Evolutionary conservation across 2,888 invertebrate genomes (phyloP).

Genomic region (Euphydryas editha): DNA sequence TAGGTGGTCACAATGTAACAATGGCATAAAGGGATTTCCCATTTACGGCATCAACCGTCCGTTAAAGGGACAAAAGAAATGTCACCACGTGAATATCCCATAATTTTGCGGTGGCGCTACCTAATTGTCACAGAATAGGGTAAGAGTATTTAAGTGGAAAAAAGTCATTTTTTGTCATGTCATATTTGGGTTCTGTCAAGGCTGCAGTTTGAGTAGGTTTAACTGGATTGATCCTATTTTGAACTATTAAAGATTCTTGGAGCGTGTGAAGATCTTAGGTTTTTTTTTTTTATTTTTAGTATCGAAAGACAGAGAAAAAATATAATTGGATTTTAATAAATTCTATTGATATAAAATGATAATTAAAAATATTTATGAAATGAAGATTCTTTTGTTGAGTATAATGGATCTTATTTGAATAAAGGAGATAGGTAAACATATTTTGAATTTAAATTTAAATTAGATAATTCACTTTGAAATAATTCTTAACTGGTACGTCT

Average conservation of each 20-base stretch:
- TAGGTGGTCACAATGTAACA: constrained; percentile 59
- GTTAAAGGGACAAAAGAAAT: constrained; percentile 61
- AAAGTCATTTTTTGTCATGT: constrained; percentile 69
- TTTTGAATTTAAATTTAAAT: too few relatives aligned
- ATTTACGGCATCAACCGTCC: constrained; percentile 44
- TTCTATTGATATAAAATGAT: too few relatives aligned
- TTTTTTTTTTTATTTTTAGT: background rate
- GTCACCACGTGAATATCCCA: constrained; percentile 68
- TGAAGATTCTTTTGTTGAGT: too few relatives aligned
- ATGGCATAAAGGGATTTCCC: constrained; percentile 41
- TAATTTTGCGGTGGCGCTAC: constrained; percentile 76
- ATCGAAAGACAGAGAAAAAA: background rate
- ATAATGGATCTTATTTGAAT: too few relatives aligned
- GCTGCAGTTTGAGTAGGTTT: background rate
- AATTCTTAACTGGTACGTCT: too few relatives aligned
- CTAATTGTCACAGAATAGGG: constrained; percentile 38
- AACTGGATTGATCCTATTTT: background rate
- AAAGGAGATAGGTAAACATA: too few relatives aligned
- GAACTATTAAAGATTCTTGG: too few relatives aligned
- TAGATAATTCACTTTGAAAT: too few relatives aligned
- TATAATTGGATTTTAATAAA: too few relatives aligned
- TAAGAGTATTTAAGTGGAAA: constrained; percentile 50
- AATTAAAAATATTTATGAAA: too few relatives aligned
- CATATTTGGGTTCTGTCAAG: constrained; percentile 15
- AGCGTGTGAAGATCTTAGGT: background rate